phyloP scores from a whole-genome alignment of 2,113 vertebrate species.

The Lichenostomus cassidix region DNA sequence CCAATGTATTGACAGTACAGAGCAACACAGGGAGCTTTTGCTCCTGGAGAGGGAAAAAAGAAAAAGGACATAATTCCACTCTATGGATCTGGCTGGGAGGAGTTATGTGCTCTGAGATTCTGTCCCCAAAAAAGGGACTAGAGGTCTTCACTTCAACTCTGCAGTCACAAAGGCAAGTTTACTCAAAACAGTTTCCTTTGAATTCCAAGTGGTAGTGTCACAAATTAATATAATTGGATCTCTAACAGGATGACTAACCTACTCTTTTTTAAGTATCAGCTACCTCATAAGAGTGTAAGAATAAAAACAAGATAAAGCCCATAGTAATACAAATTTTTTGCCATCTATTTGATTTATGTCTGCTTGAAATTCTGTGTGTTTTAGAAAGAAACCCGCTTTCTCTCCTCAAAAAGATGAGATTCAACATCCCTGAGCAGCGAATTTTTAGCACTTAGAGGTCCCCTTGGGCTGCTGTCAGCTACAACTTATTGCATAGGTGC shows the following conservation, averaged over 20 bases:
- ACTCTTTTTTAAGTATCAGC: not conserved
- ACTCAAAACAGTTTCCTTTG: not conserved
- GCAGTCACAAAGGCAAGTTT: not conserved
- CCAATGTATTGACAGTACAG: not conserved
- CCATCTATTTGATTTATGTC: constrained; percentile 69
- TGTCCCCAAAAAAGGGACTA: not conserved
- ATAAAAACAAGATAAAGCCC: constrained; percentile 61
- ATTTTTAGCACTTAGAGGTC: constrained; percentile 69
- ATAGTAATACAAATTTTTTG: constrained; percentile 59
- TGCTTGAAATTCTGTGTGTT: constrained; percentile 57
- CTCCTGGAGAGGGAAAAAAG: fast-evolving
- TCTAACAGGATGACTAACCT: not conserved
- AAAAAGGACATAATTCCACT: not conserved
- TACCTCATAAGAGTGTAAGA: constrained; percentile 25
- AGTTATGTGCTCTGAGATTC: not conserved
- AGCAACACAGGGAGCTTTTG: not conserved
- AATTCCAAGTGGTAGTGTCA: not conserved
- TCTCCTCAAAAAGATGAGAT: constrained; percentile 46
- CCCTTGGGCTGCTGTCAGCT: constrained; percentile 75
- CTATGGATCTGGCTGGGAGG: not conserved
- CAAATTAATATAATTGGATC: not conserved
- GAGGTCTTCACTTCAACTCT: not conserved
- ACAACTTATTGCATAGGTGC: constrained; percentile 74
- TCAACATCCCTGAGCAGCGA: constrained; percentile 64
- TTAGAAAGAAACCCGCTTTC: constrained; percentile 64